Percentiles rank a stretch among this genome's conserved stretches.
phyloP scores from a whole-genome alignment of 1,140 invertebrate species.

The Monochamus saltuarius region DNA sequence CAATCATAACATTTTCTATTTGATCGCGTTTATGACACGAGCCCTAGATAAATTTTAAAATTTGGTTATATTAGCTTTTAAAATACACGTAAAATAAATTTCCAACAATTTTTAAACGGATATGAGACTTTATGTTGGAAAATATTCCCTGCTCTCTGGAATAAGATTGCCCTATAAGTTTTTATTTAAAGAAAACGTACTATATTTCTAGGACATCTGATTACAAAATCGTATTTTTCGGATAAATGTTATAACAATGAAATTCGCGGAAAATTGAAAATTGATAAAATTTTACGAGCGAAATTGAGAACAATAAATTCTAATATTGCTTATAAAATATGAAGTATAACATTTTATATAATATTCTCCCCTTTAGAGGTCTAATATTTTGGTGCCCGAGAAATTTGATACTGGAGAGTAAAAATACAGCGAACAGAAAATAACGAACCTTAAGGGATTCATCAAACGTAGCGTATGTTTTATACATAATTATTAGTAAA shows the following conservation, averaged over 20 bases:
- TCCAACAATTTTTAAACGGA: constrained; percentile 1
- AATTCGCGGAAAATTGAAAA: background rate
- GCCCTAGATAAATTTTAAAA: background rate
- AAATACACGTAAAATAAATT: constrained; percentile 1
- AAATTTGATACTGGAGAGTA: too few species aligned
- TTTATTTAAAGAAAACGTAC: constrained; percentile 24
- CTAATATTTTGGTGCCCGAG: too few species aligned
- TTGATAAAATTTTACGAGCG: constrained; percentile 14
- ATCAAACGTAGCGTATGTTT: too few species aligned
- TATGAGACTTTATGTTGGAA: constrained; percentile 2
- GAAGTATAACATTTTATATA: too few species aligned
- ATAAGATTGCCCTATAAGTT: constrained; percentile 29
- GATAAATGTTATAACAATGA: constrained; percentile 18
- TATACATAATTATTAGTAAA: too few species aligned
- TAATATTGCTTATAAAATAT: background rate
- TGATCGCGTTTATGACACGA: background rate
- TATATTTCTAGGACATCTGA: constrained; percentile 10
- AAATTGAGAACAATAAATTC: constrained; percentile 10
- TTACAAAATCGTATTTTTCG: constrained; percentile 22
- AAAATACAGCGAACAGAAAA: too few species aligned
- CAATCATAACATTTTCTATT: constrained; percentile 1
- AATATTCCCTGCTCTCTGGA: background rate
- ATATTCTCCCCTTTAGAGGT: too few species aligned
- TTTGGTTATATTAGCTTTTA: background rate
- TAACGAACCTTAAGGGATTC: too few species aligned